phyloP scores from a whole-genome alignment of 2,113 vertebrate species.

The Poicephalus meyeri region DNA sequence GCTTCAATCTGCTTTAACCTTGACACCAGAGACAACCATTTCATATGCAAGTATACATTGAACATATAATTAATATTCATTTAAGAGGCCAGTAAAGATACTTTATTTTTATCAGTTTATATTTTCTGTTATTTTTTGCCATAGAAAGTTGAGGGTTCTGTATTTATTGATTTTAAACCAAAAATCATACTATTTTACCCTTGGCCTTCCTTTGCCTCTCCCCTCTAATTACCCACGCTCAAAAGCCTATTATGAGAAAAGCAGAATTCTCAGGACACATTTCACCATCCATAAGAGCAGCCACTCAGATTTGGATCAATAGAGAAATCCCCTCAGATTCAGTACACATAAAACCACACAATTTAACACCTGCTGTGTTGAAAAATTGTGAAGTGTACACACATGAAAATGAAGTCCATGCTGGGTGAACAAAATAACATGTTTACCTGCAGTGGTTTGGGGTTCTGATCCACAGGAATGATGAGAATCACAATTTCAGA shows the following conservation, averaged over 20 bases:
- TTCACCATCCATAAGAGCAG: neutral
- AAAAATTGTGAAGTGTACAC: neutral
- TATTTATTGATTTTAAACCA: neutral
- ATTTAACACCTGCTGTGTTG: neutral
- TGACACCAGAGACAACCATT: neutral
- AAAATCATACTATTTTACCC: neutral
- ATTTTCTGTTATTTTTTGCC: neutral
- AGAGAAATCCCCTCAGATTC: neutral
- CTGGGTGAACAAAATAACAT: neutral
- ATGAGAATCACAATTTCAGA: slow-evolving; percentile 92
- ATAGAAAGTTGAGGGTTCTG: neutral
- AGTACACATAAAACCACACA: too few relatives aligned
- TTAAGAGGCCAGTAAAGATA: neutral
- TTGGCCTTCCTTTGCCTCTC: neutral
- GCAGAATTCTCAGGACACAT: neutral
- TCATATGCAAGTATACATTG: neutral
- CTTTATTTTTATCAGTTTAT: neutral
- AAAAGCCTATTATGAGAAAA: neutral
- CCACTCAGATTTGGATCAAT: neutral
- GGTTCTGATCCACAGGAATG: slow-evolving; percentile 89
- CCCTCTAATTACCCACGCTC: neutral
- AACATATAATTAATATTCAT: neutral
- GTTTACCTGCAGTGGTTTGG: slow-evolving; percentile 90
- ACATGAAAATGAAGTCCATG: neutral
- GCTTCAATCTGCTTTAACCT: neutral